Conservation (phyloP, 2,113 vertebrate species). For the Nestor notabilis region DNA sequence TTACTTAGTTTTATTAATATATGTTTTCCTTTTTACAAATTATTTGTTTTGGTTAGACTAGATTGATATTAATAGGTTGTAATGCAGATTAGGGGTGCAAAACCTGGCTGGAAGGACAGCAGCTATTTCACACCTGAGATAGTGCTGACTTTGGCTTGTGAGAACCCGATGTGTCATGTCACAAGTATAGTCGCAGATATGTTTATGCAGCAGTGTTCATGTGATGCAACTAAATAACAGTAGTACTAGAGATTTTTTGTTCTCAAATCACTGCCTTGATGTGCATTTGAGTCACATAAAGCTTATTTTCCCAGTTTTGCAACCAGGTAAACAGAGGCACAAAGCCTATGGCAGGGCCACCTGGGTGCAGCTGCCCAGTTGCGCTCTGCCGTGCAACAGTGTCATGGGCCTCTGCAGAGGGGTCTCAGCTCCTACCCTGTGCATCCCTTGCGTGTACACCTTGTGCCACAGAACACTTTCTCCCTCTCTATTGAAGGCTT, state of each 20-base stretch:
- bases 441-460: fast-evolving
- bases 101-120: background rate
- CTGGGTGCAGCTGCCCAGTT: background rate
- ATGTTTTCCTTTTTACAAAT: background rate
- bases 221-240: background rate
- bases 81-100: background rate
- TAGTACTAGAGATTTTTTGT: background rate
- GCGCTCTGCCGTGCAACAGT: background rate
- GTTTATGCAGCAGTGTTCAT: background rate
- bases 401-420: fast-evolving
- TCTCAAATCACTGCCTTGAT: background rate
- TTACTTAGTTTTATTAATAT: background rate
- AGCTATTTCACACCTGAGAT: background rate
- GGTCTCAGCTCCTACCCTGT: fast-evolving
- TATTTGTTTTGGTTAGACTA: background rate
- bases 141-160: background rate
- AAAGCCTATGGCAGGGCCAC: background rate
- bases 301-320: background rate
- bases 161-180: fast-evolving
- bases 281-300: background rate
- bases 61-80: background rate
- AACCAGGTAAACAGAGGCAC: background rate
- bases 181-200: background rate
- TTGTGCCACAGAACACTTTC: background rate
- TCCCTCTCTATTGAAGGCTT: background rate